Base-by-base conservation (phyloP, 1,140 invertebrate species). In the Dendroctonus valens region DNA sequence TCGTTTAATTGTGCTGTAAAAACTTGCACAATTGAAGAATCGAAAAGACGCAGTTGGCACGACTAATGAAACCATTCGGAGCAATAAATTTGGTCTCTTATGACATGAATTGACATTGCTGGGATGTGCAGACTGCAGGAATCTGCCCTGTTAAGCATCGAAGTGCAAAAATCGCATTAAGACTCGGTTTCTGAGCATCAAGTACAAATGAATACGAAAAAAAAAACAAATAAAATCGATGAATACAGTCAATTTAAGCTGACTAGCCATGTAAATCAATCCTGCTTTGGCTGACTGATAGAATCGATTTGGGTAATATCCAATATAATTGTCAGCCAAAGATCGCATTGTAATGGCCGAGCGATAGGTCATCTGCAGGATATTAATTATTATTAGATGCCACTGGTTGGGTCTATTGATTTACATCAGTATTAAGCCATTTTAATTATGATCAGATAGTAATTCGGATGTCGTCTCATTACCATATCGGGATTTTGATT, bases 371-470 rank as follows among this genome's bases (percentile, higher is more conserved):
- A 65, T 57, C 62, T 46, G 62, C 62, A 41, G 62, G 62, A 65
- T 65, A 65, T 65, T 65, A 65, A 65, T 65, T 65, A 65, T 54
- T 65, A 58, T 65, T 65, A 58, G 62, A 65, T 65, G 62, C 53
- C 62, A 65, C 62, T 54, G 54, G 54, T 40, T 41, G 44, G 61
- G 53, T 15, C 62, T 37, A 65, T 65, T 65, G 62, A 65, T 65
- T 65, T 53, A 65, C 62, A 65, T 57, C 39, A 15, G 62, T 58
- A 65, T 65, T 65, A 65, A 65, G 62, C 62, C 46, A 58, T 65
- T 65, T 65, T 65, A 65, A 65, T 65, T 55, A 65, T 40, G 53
- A 65, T 58, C 62, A 14, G 62, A 65, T 65, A 65, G 38, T 50
- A 41, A 63, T 63, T 63, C 38, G 12, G 41, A 63, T 46, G 52